Conservation (phyloP, 1,140 invertebrate species). For the Brachionus paranguensis region DNA sequence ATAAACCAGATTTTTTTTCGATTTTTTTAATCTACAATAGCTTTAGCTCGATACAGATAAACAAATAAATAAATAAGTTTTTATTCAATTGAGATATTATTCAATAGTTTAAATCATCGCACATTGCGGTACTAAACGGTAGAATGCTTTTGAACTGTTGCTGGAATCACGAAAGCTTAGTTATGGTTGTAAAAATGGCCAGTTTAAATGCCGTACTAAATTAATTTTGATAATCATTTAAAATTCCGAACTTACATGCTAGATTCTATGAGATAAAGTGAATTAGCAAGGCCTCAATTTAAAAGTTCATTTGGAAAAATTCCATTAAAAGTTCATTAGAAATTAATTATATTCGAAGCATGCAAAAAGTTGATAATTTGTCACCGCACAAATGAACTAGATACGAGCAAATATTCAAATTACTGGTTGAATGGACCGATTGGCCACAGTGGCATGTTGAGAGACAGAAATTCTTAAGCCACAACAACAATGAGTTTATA, state of each 20-base stretch:
- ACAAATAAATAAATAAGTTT: too few species aligned
- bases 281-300: not conserved
- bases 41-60: too few species aligned
- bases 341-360: not conserved
- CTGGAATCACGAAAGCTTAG: too few species aligned
- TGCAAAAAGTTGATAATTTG: not conserved
- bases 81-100: too few species aligned
- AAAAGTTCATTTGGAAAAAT: not conserved
- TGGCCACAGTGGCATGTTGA: not conserved
- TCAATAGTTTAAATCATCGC: too few species aligned
- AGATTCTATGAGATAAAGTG: not conserved
- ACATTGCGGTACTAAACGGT: too few species aligned
- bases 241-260: not conserved
- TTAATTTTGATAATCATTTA: not conserved
- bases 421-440: not conserved
- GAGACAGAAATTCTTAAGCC: not conserved
- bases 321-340: not conserved
- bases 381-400: not conserved
- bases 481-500: not conserved
- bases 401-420: not conserved
- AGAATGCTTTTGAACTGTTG: too few species aligned
- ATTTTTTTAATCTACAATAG: too few species aligned
- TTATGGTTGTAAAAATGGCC: too few species aligned
- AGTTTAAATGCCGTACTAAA: not conserved
- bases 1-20: too few species aligned